Evolutionary conservation across 2,113 vertebrate species (phyloP).

Genomic region (Corynorhinus townsendii): DNA sequence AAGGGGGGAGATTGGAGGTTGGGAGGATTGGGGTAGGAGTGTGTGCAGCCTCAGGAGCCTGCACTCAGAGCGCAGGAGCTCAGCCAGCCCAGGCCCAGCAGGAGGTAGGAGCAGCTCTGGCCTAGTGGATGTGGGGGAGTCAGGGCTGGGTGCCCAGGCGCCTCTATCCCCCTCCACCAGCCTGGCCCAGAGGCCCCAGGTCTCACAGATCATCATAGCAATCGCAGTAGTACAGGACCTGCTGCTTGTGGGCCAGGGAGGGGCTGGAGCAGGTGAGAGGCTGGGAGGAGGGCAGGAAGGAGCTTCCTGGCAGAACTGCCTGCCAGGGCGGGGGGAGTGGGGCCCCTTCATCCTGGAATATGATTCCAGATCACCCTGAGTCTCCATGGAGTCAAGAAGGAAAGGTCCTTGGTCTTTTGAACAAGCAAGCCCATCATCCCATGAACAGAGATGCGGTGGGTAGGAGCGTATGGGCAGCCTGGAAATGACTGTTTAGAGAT

Average conservation of each 20-base stretch:
- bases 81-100: neutral
- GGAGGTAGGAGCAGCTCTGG: neutral
- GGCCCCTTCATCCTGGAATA: neutral
- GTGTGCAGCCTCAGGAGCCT: neutral
- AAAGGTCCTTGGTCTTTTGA: neutral
- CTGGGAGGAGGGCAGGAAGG: neutral
- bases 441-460: neutral
- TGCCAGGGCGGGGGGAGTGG: neutral
- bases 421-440: neutral
- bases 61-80: neutral
- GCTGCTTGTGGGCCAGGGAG: neutral
- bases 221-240: neutral
- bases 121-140: accelerated
- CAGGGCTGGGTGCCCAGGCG: neutral
- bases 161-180: neutral
- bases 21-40: too few relatives aligned
- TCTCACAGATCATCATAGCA: neutral
- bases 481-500: neutral
- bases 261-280: neutral
- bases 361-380: neutral
- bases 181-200: neutral
- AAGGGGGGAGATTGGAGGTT: neutral
- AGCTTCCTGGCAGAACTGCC: neutral
- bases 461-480: accelerated
- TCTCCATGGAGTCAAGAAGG: too few relatives aligned